Evolutionary conservation across 2,888 invertebrate species (phyloP).

Genomic region (Leptopterna dolabrata): DNA sequence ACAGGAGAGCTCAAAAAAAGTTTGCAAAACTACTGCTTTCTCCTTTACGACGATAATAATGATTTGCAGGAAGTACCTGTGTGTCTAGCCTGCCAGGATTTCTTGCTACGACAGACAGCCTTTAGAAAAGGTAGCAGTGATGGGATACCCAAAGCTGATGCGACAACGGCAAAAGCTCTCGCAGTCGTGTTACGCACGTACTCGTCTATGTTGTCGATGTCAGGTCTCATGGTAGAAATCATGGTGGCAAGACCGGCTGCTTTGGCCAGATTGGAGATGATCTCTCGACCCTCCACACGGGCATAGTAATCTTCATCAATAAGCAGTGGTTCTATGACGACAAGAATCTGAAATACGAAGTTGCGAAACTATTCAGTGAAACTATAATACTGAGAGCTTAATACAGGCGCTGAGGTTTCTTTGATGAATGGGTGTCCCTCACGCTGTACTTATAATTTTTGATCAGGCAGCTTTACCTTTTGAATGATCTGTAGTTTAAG

Average conservation of each 20-base stretch:
- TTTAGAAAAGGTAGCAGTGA: constrained; percentile 97
- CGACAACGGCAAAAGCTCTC: constrained; percentile 99
- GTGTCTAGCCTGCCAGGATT: constrained; percentile 94
- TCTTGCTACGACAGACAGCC: constrained; percentile 98
- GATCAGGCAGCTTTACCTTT: too few species aligned
- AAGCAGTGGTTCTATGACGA: constrained; percentile 97
- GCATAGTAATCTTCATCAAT: constrained; percentile 99
- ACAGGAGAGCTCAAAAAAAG: too few species aligned
- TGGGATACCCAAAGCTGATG: constrained; percentile 98
- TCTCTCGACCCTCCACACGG: constrained; percentile 98
- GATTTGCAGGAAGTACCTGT: constrained; percentile 59
- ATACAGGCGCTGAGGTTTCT: too few species aligned
- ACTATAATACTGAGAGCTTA: too few species aligned
- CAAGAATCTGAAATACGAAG: constrained; percentile 77
- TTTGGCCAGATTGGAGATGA: constrained; percentile 98
- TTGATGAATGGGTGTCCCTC: too few species aligned
- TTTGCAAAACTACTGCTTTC: too few species aligned
- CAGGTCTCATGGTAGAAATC: constrained; percentile 99
- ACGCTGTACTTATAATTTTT: too few species aligned
- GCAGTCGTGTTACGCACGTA: constrained; percentile 99
- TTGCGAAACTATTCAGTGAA: too few species aligned
- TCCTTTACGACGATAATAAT: too few species aligned
- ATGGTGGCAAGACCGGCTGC: constrained; percentile 99
- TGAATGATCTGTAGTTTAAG: too few species aligned
- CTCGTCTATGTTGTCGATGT: constrained; percentile 99